Conservation (phyloP, 2,797 vertebrate species). For the Cryptoblepharus egeriae region DNA sequence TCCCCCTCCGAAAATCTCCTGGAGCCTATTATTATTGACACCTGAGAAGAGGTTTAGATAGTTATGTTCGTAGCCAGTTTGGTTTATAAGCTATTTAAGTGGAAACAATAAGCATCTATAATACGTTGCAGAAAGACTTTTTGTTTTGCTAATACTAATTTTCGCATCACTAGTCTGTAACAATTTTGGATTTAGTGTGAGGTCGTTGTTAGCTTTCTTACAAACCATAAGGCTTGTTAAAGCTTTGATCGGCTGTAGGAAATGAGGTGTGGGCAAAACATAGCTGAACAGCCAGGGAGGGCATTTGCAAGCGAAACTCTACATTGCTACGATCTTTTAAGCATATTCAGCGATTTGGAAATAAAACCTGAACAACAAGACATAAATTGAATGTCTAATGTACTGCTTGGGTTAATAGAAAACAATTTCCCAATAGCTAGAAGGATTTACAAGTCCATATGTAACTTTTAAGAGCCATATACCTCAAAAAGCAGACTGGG, state of each 20-base stretch:
- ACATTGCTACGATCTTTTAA: constrained; percentile 50
- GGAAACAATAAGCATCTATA: constrained; percentile 61
- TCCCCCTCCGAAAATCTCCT: too few relatives aligned
- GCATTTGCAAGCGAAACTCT: constrained; percentile 44
- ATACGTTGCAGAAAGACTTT: constrained; percentile 51
- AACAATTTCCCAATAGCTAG: constrained; percentile 39
- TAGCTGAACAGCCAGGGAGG: constrained; percentile 62
- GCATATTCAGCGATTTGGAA: constrained; percentile 55
- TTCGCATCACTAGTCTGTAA: constrained; percentile 64
- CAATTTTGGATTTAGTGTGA: constrained; percentile 68
- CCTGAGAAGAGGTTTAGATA: constrained; percentile 24
- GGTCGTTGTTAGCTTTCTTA: constrained; percentile 74
- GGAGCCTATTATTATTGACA: too few relatives aligned
- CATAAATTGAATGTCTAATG: constrained; percentile 48
- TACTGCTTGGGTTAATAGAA: constrained; percentile 40
- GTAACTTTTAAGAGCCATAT: constrained; percentile 18
- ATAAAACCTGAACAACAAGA: constrained; percentile 54
- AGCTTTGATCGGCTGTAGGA: constrained; percentile 68
- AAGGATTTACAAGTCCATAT: constrained; percentile 50
- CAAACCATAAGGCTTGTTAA: constrained; percentile 71
- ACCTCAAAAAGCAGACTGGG: not conserved
- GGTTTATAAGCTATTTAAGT: constrained; percentile 55
- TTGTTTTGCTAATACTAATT: constrained; percentile 53
- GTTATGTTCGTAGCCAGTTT: constrained; percentile 49
- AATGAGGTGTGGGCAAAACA: constrained; percentile 70